phyloP scores from a whole-genome alignment of 2,113 vertebrate genomes.

The Saimiri boliviensis region DNA sequence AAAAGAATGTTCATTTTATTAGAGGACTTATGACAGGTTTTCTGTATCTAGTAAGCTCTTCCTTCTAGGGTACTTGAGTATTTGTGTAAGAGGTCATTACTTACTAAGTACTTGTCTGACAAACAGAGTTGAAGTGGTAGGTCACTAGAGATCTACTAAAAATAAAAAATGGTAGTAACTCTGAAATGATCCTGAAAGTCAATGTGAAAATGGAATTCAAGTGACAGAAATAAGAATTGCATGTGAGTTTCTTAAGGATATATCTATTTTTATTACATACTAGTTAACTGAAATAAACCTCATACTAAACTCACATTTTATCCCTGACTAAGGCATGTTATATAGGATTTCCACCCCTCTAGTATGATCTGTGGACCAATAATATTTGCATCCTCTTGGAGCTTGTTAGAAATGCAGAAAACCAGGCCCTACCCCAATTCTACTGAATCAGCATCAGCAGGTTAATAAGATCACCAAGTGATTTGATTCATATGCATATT shows the following conservation, averaged over 20 bases:
- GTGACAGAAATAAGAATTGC: conserved; percentile 3
- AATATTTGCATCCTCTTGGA: background rate
- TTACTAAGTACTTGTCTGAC: background rate
- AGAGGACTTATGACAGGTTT: background rate
- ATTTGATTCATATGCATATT: background rate
- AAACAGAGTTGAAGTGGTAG: background rate
- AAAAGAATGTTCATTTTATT: background rate
- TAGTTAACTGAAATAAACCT: background rate
- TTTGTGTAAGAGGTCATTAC: background rate
- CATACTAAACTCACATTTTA: background rate
- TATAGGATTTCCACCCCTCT: background rate
- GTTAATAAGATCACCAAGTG: background rate
- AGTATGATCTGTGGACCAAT: background rate
- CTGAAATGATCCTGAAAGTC: conserved; percentile 15
- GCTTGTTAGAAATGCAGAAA: conserved; percentile 4
- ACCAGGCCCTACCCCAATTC: background rate
- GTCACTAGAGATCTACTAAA: background rate
- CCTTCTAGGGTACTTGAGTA: background rate
- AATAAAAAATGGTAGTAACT: conserved; percentile 40
- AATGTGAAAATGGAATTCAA: conserved; percentile 8
- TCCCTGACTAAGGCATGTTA: background rate
- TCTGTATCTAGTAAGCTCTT: background rate
- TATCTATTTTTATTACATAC: background rate
- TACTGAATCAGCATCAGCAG: background rate
- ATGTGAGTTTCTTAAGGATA: background rate